Evolutionary conservation across 2,888 invertebrate species (phyloP), one percentile per base, ranked within the genome.

Genomic region (Melolontha melolontha): DNA sequence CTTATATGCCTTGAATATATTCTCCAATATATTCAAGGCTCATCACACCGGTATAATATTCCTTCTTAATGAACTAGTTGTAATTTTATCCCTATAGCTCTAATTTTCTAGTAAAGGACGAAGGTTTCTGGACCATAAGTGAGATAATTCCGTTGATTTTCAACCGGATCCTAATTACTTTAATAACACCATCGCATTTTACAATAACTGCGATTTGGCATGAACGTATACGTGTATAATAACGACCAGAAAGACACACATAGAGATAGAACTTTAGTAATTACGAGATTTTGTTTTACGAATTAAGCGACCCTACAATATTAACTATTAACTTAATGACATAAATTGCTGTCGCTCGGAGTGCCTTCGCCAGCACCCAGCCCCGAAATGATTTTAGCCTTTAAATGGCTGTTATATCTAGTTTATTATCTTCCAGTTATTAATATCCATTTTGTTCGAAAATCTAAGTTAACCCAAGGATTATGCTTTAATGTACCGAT

Each of bases 261-360:
- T 14, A 17, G 40, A 10, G 12, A 14, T 41, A 17, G 40, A 55
- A 55, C 55, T 55, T 55, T 55, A 55, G 55, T 55, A 55, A 55
- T 55, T 42, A 55, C 29, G 55, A 41, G 55, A 55, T 55, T 55
- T 55, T 55, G 55, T 55, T 55, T 55, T 55, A 41, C 41, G 55
- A 55, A 55, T 55, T 40, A 55, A 41, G 55, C 55, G 55, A 55
- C 55, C 55, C 40, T 55, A 55, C 40, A 22, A 55, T 55, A 55
- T 55, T 55, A 55, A 55, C 55, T 55, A 55, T 55, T 55, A 55
- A 55, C 55, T 40, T 55, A 55, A 55, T 40, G 55, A 55, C 55
- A 55, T 55, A 55, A 55, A 55, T 55, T 55, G 55, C 55, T 22
- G 40, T 16, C 39, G 55, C 40, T 55, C 55, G 22, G 7, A 55